Evolutionary conservation across 2,113 vertebrate genomes (phyloP), one percentile per base, ranked within the genome.

Genomic region (Hippocampus barbouri): DNA sequence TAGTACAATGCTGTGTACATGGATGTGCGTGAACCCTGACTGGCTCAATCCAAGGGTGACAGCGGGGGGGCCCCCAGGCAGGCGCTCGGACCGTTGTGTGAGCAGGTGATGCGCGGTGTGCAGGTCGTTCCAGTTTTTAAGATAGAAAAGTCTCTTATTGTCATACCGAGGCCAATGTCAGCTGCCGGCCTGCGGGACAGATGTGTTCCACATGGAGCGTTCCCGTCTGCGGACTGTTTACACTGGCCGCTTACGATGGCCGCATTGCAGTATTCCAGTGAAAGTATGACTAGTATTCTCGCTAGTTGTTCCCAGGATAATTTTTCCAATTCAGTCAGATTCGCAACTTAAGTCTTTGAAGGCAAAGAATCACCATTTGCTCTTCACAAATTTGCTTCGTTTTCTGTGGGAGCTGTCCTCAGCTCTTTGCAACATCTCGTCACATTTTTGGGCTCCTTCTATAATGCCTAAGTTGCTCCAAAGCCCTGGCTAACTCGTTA

Each of bases 21-120:
- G 56, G 56, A 61, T 27, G 27, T 34, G 59, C 8, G 15, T 61
- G 14, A 61, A 61, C 59, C 27, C 15, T 34, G 16, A 30, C 59
- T 20, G 25, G 59, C 27, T 61, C 25, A 75, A 77, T 49, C 65
- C 79, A 66, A 64, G 77, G 77, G 82, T 84, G 74, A 84, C 63
- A 21, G 57, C 56, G 63, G 72, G 25, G 25, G 75, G 73, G 38
- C 65, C 71, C 68, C 71, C 72, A 73, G 75, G 67, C 45, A 56
- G 60, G 67, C 54, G 25, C 23, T 47, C 10, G 65, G 71, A 79
- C 70, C 78, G 56, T 74, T 27, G 43, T 76, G 76, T 63, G 67
- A 65, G 53, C 78, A 86, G 87, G 85, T 85, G 87, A 84, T 84
- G 77, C 77, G 61, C 59, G 53, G 76, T 65, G 56, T 65, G 30